Evolutionary conservation across 2,888 invertebrate genomes (phyloP), one percentile per base, ranked within the genome.

Genomic region (Theodoxus fluviatilis): DNA sequence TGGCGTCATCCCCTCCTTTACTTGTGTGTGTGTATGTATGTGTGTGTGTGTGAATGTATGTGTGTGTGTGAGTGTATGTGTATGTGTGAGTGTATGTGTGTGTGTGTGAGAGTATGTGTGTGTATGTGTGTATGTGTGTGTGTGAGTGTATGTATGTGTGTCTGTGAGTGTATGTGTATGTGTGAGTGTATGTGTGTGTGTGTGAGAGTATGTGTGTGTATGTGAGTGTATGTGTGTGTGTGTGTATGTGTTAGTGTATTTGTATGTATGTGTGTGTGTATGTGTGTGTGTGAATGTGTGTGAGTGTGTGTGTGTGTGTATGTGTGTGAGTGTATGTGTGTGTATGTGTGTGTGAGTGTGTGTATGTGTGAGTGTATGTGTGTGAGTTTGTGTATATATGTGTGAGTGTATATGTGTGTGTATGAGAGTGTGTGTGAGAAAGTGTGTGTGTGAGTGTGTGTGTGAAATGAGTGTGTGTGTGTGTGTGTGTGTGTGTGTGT

Each of bases 291-390:
- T 57, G 57, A 52, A 52, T 15, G 52, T 15, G 6, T 52, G 6
- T 25, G 22, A 6, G 59, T 18, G 3, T n/a, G 6, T 15, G 47
- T 43, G 65, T 43, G 47, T 65, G 25, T 7, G 28, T 38, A 9
- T 22, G n/a, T 38, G 64, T 4, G 25, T 64, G 28, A 40, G 22
- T 37, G 7, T 25, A 9, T 38, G n/a, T 38, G 28, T 64, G 22
- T 37, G 7, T 25, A 9, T 38, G n/a, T 38, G 38, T 40, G 9
- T 38, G 38, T 40, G 37, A 31, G 61, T 61, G 64, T 43, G 47
- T 64, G 63, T 38, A 28, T 63, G 63, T 38, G 40, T 63, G 63
- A 38, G 40, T 63, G 63, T 63, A 28, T 63, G 63, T 63, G 63
- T 38, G 63, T 63, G 63, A 38, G 40, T 22, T 28, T 37, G 40